A percentile compares a stretch with the other conserved stretches of the same genome.
Conservation (phyloP, 2,888 invertebrate species). For the Drosophila mettleri region DNA sequence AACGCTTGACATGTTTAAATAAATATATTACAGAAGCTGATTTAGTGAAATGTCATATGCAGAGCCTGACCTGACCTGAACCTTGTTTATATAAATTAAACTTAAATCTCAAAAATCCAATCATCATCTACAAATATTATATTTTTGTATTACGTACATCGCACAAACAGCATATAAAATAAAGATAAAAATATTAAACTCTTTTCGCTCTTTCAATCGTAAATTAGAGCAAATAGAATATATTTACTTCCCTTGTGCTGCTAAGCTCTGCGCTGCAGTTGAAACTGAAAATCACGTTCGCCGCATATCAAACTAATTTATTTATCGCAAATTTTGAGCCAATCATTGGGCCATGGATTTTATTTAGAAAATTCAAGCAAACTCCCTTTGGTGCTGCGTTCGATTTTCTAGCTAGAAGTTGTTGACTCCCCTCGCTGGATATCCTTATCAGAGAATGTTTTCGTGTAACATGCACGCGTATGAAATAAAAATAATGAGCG, state of each 20-base stretch:
- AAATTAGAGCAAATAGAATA: background rate
- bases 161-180: no score
- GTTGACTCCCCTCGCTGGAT: slow-evolving; percentile 20
- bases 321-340: slow-evolving; percentile 15
- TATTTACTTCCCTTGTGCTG: no score
- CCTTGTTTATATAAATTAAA: no score
- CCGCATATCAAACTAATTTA: slow-evolving; percentile 16
- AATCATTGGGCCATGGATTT: slow-evolving; percentile 35
- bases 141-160: no score
- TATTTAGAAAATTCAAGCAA: slow-evolving; percentile 33
- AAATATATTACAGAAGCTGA: no score
- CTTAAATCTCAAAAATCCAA: no score
- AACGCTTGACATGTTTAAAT: no score
- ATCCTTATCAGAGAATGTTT: slow-evolving; percentile 53
- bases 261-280: background rate
- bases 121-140: no score
- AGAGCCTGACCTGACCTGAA: no score
- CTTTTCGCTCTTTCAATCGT: background rate
- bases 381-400: background rate
- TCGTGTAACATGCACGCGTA: slow-evolving; percentile 67
- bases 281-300: slow-evolving; percentile 11
- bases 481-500: slow-evolving; percentile 70
- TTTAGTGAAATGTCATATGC: no score
- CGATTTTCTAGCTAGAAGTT: slow-evolving; percentile 1
- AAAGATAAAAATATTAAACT: no score